phyloP scores from a whole-genome alignment of 2,888 invertebrate genomes.

The Drosophila aldrichi region DNA sequence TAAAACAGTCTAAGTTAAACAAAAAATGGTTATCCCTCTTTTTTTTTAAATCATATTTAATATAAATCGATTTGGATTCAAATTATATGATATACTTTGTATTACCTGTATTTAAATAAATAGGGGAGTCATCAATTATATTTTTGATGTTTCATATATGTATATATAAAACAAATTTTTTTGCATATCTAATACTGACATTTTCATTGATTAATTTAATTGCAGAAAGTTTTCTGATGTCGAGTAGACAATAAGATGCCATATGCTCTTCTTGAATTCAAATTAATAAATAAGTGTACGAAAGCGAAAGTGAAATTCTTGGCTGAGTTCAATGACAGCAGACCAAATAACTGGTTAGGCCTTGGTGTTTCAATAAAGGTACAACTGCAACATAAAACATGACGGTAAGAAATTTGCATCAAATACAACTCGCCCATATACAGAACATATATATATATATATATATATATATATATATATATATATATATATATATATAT shows the following conservation, averaged over 20 bases:
- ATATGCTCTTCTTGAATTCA: conserved; percentile 13
- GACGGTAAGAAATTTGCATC: conserved; percentile 37
- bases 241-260: conserved; percentile 37
- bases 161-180: no score
- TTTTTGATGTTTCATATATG: no score
- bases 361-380: conserved; percentile 4
- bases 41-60: no score
- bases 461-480: no score
- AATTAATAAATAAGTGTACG: conserved; percentile 17
- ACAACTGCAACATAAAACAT: conserved; percentile 40
- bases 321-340: conserved; percentile 23
- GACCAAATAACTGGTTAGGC: conserved; percentile 7
- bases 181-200: neutral
- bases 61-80: no score
- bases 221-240: conserved; percentile 26
- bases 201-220: neutral
- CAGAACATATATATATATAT: neutral
- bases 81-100: no score
- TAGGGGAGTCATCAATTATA: no score
- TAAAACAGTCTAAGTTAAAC: no score
- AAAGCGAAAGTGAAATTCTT: conserved; percentile 7
- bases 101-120: no score
- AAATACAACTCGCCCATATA: neutral
- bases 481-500: neutral
- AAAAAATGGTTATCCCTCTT: no score